Base-by-base conservation (phyloP, 2,797 vertebrate genomes). In the Sebastes oblongus region DNA sequence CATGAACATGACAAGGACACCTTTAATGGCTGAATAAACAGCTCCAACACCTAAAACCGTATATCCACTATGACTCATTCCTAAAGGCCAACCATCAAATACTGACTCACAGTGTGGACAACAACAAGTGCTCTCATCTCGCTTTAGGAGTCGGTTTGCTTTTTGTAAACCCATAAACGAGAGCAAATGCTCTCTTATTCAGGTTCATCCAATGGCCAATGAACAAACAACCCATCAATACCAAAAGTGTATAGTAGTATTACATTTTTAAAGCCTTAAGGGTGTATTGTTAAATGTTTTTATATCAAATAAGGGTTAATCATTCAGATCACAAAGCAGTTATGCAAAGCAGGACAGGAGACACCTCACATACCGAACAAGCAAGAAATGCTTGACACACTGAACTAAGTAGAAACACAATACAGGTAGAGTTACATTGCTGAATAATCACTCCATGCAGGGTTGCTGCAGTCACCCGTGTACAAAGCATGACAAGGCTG, bases 51-150 rank as follows among this genome's bases (percentile, higher is more conserved):
- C 75, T 66, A 75, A 81, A 55, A 64, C 55, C n/a, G 8, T 56
- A 78, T 27, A 77, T 77, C 80, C 65, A 30, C 56, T 39, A 7
- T 86, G 88, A 92, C 59, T 89, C 89, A 91, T 55, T 81, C 52
- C 58, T 70, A 75, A 89, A 92, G 85, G 78, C 66, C 76, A 74
- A 6, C 58, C 60, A 73, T 77, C 69, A 81, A 82, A 83, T 22
- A 20, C 76, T 90, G 90, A 86, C 75, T 91, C 86, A 89, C 30
- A 9, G 24, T 73, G 66, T 80, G 64, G 75, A 84, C 71, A 75
- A 78, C 70, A 75, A 30, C 74, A 75, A 62, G 87, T 22, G 25
- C 54, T 56, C 56, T 80, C 29, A n/a, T 83, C 29, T 81, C 50
- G 18, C 59, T 75, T 79, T 20, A 65, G 10, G 68, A 80, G 69